Evolutionary conservation across 2,113 vertebrate species (phyloP).

Genomic region (Lonchura striata): DNA sequence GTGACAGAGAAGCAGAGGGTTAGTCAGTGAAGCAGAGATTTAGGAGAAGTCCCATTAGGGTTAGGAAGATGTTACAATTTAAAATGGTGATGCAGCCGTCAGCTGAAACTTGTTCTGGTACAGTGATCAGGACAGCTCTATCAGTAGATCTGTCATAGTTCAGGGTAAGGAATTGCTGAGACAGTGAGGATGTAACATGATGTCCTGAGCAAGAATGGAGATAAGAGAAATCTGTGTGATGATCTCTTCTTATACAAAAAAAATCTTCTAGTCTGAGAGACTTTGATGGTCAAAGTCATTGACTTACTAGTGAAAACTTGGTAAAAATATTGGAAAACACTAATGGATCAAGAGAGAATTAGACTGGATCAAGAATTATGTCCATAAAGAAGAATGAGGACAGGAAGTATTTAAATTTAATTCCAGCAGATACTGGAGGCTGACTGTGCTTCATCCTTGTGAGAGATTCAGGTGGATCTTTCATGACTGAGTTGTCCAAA

Average conservation of each 20-base stretch:
- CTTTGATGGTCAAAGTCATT: background rate
- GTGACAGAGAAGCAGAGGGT: background rate
- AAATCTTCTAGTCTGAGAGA: background rate
- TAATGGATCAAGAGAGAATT: background rate
- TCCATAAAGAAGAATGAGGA: background rate
- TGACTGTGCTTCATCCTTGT: background rate
- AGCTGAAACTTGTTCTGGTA: background rate
- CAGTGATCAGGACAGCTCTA: background rate
- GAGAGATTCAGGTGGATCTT: background rate
- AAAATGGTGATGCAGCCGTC: background rate
- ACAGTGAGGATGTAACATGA: background rate
- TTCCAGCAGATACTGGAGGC: background rate
- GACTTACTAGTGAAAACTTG: background rate
- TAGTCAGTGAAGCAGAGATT: background rate
- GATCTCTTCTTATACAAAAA: background rate
- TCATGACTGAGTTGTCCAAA: background rate
- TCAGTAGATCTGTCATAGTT: background rate
- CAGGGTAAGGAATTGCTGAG: background rate
- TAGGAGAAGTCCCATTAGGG: background rate
- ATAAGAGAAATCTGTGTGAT: background rate
- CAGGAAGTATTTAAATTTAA: background rate
- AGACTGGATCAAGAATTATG: background rate
- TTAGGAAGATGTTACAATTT: background rate
- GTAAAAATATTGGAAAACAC: background rate
- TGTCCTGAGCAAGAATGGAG: background rate